Evolutionary conservation across 2,888 invertebrate genomes (phyloP).

Genomic region (Odontothrips loti): DNA sequence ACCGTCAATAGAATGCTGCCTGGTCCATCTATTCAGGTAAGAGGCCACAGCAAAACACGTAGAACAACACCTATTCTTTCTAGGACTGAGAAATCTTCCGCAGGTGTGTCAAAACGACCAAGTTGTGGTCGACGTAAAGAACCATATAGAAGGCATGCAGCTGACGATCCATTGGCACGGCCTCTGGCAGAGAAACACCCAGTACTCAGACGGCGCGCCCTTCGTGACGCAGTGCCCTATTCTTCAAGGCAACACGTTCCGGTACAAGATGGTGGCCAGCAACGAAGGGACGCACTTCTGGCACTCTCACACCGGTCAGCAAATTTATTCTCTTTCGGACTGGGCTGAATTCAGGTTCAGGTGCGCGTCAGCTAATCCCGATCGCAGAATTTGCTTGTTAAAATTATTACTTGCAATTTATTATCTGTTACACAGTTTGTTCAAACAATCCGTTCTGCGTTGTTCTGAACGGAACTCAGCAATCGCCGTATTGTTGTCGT

Average conservation of each 20-base stretch:
- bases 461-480: too few species aligned
- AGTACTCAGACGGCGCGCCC: slow-evolving; percentile 90
- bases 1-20: slow-evolving; percentile 90
- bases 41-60: too few species aligned
- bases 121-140: slow-evolving; percentile 84
- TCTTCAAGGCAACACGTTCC: slow-evolving; percentile 83
- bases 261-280: slow-evolving; percentile 80
- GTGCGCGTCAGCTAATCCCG: too few species aligned
- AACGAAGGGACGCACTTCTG: slow-evolving; percentile 89
- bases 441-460: background rate
- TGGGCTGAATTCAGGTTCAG: too few species aligned
- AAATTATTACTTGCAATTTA: background rate
- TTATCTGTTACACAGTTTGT: too few species aligned
- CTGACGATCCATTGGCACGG: slow-evolving; percentile 94
- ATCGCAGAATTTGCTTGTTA: too few species aligned
- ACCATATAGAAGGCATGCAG: slow-evolving; percentile 87
- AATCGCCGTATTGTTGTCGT: too few species aligned
- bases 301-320: slow-evolving; percentile 74
- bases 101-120: slow-evolving; percentile 85
- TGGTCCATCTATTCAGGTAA: slow-evolving; percentile 79
- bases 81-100: background rate
- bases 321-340: too few species aligned
- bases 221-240: slow-evolving; percentile 90
- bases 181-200: slow-evolving; percentile 76
- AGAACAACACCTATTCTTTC: background rate